Conservation (phyloP, 2,888 invertebrate genomes). For the Boloria euphrosyne region DNA sequence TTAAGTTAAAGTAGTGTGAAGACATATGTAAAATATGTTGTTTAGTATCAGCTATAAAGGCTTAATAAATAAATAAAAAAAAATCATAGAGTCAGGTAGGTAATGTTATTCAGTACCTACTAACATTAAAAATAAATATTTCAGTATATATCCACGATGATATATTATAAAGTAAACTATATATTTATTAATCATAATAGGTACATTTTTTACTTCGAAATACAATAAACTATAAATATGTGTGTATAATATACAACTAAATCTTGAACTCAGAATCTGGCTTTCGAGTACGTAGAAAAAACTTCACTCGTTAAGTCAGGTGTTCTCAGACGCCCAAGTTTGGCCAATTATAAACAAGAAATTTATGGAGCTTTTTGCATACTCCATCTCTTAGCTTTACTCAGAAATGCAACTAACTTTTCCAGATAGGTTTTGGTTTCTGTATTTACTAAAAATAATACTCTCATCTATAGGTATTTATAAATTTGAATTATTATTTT, state of each 20-base stretch:
- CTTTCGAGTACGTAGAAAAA: slow-evolving; percentile 23
- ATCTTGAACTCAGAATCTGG: slow-evolving; percentile 20
- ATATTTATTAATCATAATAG: neutral
- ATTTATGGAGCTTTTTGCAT: slow-evolving; percentile 42
- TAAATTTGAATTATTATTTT: too few relatives aligned
- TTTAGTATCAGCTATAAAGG: too few relatives aligned
- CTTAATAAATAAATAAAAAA: too few relatives aligned
- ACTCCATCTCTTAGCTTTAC: slow-evolving; percentile 25
- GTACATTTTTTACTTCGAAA: neutral
- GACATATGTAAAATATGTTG: too few relatives aligned
- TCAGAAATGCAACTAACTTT: slow-evolving; percentile 7
- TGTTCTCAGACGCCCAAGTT: slow-evolving; percentile 40
- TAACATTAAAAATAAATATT: neutral
- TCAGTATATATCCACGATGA: too few relatives aligned
- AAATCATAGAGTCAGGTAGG: too few relatives aligned
- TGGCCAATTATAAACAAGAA: slow-evolving; percentile 42
- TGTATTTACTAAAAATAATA: neutral
- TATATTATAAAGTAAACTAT: too few relatives aligned
- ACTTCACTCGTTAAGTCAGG: slow-evolving; percentile 37
- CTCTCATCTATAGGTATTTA: too few relatives aligned
- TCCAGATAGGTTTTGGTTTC: neutral
- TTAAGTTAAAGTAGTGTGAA: too few relatives aligned
- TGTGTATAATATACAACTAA: neutral
- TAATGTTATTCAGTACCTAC: too few relatives aligned
- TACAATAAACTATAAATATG: neutral